phyloP scores from a whole-genome alignment of 2,113 vertebrate species.

The Gymnarchus niloticus region DNA sequence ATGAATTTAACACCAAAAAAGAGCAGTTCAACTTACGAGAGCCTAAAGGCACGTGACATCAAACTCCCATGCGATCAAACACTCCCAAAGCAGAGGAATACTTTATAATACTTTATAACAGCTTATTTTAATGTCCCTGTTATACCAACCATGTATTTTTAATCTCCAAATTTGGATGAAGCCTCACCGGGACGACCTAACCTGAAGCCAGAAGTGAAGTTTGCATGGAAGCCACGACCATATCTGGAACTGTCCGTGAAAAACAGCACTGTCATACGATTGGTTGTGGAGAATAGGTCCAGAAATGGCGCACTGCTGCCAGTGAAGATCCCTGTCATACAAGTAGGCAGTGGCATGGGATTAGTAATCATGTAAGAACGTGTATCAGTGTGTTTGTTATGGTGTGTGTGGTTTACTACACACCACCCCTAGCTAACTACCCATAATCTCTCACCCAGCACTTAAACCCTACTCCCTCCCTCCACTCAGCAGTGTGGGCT shows the following conservation, averaged over 20 bases:
- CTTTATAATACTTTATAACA: no score
- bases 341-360: neutral
- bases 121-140: neutral
- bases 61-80: no score
- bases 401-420: neutral
- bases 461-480: no score
- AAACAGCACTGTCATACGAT: constrained; percentile 73
- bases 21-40: neutral
- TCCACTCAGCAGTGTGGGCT: no score
- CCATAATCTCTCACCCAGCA: no score
- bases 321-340: constrained; percentile 72
- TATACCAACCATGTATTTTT: neutral
- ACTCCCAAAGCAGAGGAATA: neutral
- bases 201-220: constrained; percentile 75
- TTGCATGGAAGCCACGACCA: constrained; percentile 75
- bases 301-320: constrained; percentile 54
- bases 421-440: no score
- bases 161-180: no score
- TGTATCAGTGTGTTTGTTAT: neutral
- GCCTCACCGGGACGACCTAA: constrained; percentile 65
- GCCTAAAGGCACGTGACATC: neutral
- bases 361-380: neutral
- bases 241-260: constrained; percentile 34
- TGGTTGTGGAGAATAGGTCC: constrained; percentile 80
- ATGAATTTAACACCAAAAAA: neutral